Conservation (phyloP, 64 coral and sea anemone genomes). For the Orbicella faveolata region DNA sequence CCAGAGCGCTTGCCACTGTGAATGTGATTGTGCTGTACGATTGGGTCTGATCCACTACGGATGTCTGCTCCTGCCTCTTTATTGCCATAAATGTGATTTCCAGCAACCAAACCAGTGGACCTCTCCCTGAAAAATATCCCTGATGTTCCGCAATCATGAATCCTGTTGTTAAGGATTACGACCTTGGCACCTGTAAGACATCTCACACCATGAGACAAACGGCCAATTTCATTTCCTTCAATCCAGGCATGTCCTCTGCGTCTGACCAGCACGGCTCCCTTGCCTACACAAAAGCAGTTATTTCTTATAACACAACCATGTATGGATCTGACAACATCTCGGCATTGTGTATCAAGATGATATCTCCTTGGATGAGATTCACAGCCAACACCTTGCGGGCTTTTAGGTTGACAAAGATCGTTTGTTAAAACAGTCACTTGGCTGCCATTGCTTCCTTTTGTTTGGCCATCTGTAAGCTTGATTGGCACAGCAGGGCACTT, state of each 20-base stretch:
- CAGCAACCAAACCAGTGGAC: constrained; percentile 84
- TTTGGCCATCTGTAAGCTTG: constrained; percentile 20
- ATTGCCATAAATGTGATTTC: constrained; percentile 88
- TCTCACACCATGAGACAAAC: constrained; percentile 64
- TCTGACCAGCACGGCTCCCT: constrained; percentile 77
- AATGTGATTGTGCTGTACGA: constrained; percentile 91
- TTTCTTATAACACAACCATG: constrained; percentile 92
- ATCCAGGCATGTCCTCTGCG: constrained; percentile 87
- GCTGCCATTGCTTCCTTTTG: constrained; percentile 32
- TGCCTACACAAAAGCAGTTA: constrained; percentile 64
- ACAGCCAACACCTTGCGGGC: constrained; percentile 10
- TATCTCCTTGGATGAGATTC: constrained; percentile 21
- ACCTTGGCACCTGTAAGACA: constrained; percentile 84
- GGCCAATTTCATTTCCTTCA: constrained; percentile 86
- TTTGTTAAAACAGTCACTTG: constrained; percentile 62
- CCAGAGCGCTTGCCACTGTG: constrained; percentile 89
- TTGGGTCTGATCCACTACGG: constrained; percentile 91
- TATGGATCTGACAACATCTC: constrained; percentile 77
- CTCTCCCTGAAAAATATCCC: constrained; percentile 92
- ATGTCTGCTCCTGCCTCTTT: constrained; percentile 93
- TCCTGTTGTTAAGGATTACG: constrained; percentile 82
- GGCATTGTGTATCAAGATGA: constrained; percentile 73
- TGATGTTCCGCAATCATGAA: constrained; percentile 88
- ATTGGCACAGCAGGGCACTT: background rate
- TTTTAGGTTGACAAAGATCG: constrained; percentile 26